Conservation (phyloP, 2,797 vertebrate genomes). For the Enteromius trimaculatus region DNA sequence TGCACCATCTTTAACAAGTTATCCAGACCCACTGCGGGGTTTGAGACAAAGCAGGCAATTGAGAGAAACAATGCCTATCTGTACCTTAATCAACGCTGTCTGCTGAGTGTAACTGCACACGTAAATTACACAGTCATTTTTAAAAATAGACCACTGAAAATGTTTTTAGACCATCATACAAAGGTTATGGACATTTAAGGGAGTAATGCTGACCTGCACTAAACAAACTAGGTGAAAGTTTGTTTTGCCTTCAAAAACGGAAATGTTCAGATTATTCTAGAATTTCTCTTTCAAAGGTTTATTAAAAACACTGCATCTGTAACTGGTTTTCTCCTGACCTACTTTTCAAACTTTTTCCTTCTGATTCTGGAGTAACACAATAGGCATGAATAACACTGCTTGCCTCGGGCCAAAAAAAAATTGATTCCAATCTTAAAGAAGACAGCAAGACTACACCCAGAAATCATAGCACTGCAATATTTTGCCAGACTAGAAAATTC, state of each 20-base stretch:
- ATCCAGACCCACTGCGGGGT: neutral
- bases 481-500: constrained; percentile 9
- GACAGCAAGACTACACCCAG: constrained; percentile 28
- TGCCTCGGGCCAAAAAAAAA: neutral
- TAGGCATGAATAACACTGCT: constrained; percentile 6
- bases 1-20: neutral
- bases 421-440: neutral
- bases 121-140: neutral
- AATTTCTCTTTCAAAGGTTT: constrained; percentile 2
- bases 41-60: neutral
- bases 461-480: constrained; percentile 1
- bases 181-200: neutral
- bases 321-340: constrained; percentile 38
- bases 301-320: neutral
- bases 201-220: neutral
- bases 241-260: neutral
- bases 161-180: neutral
- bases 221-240: neutral
- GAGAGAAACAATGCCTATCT: neutral
- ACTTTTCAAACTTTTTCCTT: constrained; percentile 24
- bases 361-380: constrained; percentile 7
- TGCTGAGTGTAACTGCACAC: neutral
- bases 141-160: neutral
- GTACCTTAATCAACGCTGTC: neutral
- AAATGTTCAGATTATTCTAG: neutral